Conservation (phyloP, 2,113 vertebrate species). For the Siniperca knerii region DNA sequence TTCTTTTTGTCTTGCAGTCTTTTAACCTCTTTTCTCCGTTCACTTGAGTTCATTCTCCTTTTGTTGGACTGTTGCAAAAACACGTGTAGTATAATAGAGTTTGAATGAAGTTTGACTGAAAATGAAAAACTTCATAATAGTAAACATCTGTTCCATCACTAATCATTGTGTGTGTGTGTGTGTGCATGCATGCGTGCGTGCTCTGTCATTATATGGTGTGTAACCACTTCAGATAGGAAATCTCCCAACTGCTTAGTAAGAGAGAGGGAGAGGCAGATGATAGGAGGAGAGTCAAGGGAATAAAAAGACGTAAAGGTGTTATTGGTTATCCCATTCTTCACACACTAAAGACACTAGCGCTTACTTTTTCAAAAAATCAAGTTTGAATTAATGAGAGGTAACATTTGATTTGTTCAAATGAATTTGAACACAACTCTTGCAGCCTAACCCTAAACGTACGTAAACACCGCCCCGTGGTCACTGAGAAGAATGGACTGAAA, state of each 20-base stretch:
- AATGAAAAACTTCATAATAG: constrained; percentile 4
- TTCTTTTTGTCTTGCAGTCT: not conserved
- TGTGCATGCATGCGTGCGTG: not conserved
- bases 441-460: no score
- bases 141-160: constrained; percentile 50
- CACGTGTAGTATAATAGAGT: not conserved
- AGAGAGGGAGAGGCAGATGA: not conserved
- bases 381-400: not conserved
- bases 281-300: constrained; percentile 3
- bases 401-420: not conserved
- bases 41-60: not conserved
- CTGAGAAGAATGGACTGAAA: no score
- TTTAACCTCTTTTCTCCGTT: not conserved
- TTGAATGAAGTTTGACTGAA: constrained; percentile 1
- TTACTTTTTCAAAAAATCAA: not conserved
- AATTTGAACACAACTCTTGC: not conserved
- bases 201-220: constrained; percentile 71
- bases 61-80: not conserved
- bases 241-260: constrained; percentile 31
- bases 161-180: constrained; percentile 9
- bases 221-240: constrained; percentile 62
- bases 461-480: no score
- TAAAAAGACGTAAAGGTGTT: not conserved
- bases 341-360: no score
- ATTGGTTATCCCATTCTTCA: not conserved